Conservation (phyloP, 2,113 vertebrate species). For the Ornithorhynchus anatinus region DNA sequence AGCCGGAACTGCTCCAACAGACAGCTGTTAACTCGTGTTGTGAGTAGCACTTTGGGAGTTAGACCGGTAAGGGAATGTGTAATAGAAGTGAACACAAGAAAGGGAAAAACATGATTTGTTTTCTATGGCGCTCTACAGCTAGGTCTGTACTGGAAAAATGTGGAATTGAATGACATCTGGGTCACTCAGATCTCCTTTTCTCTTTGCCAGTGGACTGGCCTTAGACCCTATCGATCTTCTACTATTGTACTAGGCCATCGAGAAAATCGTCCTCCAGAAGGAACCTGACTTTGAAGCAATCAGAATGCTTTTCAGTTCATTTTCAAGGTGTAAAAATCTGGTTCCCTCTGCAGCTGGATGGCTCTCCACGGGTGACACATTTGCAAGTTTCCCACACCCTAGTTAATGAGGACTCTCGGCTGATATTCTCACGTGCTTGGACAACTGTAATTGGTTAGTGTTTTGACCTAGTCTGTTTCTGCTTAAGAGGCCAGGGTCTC, state of each 20-base stretch:
- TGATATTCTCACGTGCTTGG: accelerated
- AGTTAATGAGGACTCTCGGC: accelerated
- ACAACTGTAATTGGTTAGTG: neutral
- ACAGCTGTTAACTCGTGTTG: slow-evolving; percentile 42
- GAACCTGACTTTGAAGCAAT: neutral
- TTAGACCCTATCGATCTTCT: no score
- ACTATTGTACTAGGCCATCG: no score
- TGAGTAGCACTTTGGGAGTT: slow-evolving; percentile 14
- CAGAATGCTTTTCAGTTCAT: accelerated
- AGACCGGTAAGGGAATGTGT: neutral
- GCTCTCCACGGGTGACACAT: accelerated
- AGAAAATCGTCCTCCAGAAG: no score
- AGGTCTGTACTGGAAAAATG: neutral
- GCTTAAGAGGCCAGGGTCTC: neutral
- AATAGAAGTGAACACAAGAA: neutral
- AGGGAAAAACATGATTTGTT: neutral
- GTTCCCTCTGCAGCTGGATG: accelerated
- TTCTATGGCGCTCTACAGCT: neutral
- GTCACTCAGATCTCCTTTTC: neutral
- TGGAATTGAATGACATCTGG: accelerated
- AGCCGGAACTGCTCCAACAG: slow-evolving; percentile 34
- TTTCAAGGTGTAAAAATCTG: neutral
- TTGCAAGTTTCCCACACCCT: accelerated
- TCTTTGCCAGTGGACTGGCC: neutral
- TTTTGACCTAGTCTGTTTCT: neutral